Conservation (phyloP, 2,888 invertebrate species). For the Xestia rhomboidea region DNA sequence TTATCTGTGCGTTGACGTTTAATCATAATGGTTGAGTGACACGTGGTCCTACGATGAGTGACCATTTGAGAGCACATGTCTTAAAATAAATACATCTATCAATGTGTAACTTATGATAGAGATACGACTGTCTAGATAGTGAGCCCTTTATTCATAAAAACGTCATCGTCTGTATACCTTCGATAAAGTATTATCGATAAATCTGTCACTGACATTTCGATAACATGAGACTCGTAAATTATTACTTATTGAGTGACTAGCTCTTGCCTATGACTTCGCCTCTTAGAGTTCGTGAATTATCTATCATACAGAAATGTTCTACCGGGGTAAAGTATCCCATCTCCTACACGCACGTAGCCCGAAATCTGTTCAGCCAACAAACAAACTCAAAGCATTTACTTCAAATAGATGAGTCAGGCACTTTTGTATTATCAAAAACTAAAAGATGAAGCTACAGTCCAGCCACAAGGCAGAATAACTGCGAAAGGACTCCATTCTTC, state of each 20-base stretch:
- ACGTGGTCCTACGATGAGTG: neutral
- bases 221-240: conserved; percentile 21
- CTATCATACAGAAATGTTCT: neutral
- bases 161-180: conserved; percentile 23
- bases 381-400: neutral
- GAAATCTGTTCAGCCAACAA: neutral
- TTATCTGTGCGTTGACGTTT: neutral
- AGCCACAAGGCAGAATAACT: neutral
- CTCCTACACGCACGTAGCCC: neutral
- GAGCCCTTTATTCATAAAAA: conserved; percentile 42
- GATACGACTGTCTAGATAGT: conserved; percentile 43
- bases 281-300: neutral
- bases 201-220: conserved; percentile 49
- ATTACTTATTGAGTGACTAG: neutral
- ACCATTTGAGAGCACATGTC: conserved; percentile 13
- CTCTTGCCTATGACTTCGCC: neutral
- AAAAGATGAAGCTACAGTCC: neutral
- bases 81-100: conserved; percentile 37
- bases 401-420: neutral
- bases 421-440: neutral
- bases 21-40: neutral
- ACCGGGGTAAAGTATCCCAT: neutral
- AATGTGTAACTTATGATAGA: conserved; percentile 34
- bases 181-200: conserved; percentile 43
- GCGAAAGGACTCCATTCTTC: neutral